Base-by-base conservation (phyloP, 2,113 vertebrate species). In the Pycnonotus jocosus region DNA sequence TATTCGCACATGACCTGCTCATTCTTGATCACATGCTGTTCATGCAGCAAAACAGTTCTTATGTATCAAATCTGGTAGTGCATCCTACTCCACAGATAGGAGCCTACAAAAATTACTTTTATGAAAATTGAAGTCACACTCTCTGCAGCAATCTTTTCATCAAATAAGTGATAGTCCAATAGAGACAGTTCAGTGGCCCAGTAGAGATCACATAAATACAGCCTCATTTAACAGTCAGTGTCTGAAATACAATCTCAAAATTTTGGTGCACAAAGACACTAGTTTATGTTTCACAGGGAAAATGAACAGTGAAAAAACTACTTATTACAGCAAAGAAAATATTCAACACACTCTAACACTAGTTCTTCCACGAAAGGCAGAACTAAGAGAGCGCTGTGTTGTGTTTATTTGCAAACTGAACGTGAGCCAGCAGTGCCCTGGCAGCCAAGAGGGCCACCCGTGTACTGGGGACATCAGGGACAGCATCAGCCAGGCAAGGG, bases 391-490 rank as follows among this genome's bases (percentile, higher is more conserved):
- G 10, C 9, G 10, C 23, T 44, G 6, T 56, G 9, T 22, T 54
- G 4, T 11, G 6, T 54, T 15, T 27, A 69, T 72, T 76, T 3
- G 6, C 54, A 68, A 35, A 24, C 0, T 18, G 20, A 47, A 31
- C 5, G 2, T 5, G 5, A 58, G 9, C 1, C 38, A 89, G 38
- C 69, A 66, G 53, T 30, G 44, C 10, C 27, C 51, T 30, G 68
- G 60, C 38, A 81, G 28, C n/a, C 78, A 81, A 30, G 30, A 47
- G 17, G n/a, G 53, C 11, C 53, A 68, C 0, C 1, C 0, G 0
- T 12, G 61, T 47, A 53, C 61, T n/a, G 45, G 10, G 3, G 22
- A 2, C 23, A 88, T 3, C 44, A 60, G 53, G 60, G 1, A n/a
- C 30, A 53, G 60, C 28, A 51, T 30, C 2, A 66, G 19, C 12